Percentiles rank a stretch among this genome's conserved stretches.
Conservation (phyloP, 2,113 vertebrate species). For the Lepus europaeus region DNA sequence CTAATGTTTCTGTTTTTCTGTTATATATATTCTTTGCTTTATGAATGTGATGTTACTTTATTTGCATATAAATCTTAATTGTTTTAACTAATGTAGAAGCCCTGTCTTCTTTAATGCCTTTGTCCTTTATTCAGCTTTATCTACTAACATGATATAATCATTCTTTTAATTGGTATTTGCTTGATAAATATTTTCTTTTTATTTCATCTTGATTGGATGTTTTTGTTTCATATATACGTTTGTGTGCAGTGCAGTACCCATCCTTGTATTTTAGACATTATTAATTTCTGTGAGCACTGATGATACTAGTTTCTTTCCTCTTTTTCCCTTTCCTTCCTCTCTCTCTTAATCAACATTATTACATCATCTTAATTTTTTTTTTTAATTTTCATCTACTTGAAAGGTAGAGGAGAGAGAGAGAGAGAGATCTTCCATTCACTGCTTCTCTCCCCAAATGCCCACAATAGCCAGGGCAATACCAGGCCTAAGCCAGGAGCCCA, state of each 20-base stretch:
- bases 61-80: background rate
- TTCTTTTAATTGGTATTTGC: background rate
- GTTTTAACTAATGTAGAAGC: background rate
- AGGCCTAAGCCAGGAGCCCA: no score
- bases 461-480: no score
- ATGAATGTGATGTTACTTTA: background rate
- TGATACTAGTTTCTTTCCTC: background rate
- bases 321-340: background rate
- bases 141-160: background rate
- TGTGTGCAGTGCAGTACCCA: background rate
- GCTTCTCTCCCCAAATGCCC: no score
- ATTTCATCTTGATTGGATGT: background rate
- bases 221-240: background rate
- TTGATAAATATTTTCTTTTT: background rate
- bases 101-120: background rate
- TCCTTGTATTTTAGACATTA: background rate
- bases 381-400: background rate
- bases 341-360: background rate
- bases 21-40: background rate
- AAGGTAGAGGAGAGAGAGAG: no score
- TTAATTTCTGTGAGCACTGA: background rate
- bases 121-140: background rate
- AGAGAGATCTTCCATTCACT: no score
- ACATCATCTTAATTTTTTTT: background rate
- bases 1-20: background rate